Evolutionary conservation across 2,113 vertebrate genomes (phyloP).

Genomic region (Athene noctua): DNA sequence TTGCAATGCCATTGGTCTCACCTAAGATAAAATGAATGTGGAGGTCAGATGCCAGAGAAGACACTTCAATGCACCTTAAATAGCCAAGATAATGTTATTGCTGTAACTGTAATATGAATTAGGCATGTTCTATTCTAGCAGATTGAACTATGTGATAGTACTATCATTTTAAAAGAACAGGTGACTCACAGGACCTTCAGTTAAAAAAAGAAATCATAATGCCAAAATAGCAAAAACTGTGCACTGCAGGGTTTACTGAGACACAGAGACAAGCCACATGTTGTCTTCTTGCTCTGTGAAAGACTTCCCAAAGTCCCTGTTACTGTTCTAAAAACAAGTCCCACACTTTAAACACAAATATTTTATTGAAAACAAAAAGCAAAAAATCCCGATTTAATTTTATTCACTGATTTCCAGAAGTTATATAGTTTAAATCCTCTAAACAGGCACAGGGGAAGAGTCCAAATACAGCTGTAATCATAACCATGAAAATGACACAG

Average conservation of each 20-base stretch:
- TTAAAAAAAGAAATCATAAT: not conserved
- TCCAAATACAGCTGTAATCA: not conserved
- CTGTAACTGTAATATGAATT: not conserved
- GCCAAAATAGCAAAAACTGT: not conserved
- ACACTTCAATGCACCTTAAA: not conserved
- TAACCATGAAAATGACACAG: not conserved
- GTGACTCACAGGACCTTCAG: not conserved
- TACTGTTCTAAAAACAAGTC: not conserved
- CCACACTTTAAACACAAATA: not conserved
- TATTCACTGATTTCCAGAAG: not conserved
- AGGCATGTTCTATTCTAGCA: not conserved
- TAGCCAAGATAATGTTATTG: not conserved
- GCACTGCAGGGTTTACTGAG: not conserved
- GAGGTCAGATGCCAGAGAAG: not conserved
- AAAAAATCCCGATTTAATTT: not conserved
- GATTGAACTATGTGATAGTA: not conserved
- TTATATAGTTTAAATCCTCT: not conserved
- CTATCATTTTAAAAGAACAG: not conserved
- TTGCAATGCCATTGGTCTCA: not conserved
- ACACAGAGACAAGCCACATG: not conserved
- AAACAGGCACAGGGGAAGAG: not conserved
- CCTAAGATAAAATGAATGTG: not conserved
- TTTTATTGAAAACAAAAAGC: not conserved
- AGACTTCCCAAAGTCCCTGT: not conserved
- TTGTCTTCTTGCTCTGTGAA: not conserved